phyloP scores from a whole-genome alignment of 1,140 invertebrate genomes.

The Cardiocondyla obscurior region DNA sequence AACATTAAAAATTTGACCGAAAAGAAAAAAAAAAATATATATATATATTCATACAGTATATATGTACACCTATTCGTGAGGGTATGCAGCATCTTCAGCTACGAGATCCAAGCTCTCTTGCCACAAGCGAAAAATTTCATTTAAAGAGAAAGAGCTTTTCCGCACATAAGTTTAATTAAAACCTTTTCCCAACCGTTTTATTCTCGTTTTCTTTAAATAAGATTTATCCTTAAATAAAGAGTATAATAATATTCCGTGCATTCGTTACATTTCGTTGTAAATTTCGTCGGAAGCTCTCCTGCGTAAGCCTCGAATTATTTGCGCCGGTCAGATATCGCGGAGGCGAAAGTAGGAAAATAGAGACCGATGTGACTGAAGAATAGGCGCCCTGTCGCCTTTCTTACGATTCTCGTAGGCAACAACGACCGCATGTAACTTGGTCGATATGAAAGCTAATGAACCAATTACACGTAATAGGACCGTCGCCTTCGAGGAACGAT shows the following conservation, averaged over 20 bases:
- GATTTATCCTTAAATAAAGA: not conserved
- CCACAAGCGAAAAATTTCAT: not conserved
- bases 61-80: not conserved
- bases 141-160: not conserved
- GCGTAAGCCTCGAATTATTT: not conserved
- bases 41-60: too few species aligned
- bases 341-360: conserved; percentile 60
- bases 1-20: conserved; percentile 17
- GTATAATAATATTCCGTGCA: not conserved
- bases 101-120: too few species aligned
- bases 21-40: too few species aligned
- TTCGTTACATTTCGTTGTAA: not conserved
- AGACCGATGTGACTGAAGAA: conserved; percentile 15
- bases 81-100: not conserved
- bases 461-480: conserved; percentile 72
- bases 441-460: conserved; percentile 72
- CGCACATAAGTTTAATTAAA: not conserved
- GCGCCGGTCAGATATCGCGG: not conserved
- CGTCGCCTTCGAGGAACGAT: conserved; percentile 63
- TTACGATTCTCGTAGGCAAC: conserved; percentile 53
- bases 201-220: not conserved
- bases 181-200: not conserved
- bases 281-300: not conserved
- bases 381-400: conserved; percentile 57
- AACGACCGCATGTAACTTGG: conserved; percentile 63